Conservation (phyloP, 2,797 vertebrate species). For the Taenioides sp. region DNA sequence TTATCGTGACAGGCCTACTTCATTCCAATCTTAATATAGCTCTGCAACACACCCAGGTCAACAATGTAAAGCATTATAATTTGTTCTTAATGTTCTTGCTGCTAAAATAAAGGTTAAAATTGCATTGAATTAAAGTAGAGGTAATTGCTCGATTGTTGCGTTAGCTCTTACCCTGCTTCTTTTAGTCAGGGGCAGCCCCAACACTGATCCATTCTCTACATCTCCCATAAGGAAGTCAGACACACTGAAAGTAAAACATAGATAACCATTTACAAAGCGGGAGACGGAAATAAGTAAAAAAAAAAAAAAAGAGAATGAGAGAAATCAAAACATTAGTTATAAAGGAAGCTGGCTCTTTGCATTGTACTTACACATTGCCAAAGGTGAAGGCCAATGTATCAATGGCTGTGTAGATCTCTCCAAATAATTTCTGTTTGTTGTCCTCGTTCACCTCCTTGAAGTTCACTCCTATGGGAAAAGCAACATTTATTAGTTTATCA, state of each 20-base stretch:
- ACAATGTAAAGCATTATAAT: not conserved
- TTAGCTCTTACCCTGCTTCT: constrained; percentile 85
- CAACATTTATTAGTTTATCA: constrained; percentile 14
- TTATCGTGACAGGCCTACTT: too few species aligned
- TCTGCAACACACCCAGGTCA: not conserved
- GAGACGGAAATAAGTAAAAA: not conserved
- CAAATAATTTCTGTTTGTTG: constrained; percentile 88
- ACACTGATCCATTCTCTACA: constrained; percentile 92
- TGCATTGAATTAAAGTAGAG: not conserved
- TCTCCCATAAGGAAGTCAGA: constrained; percentile 99
- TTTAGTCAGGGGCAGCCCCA: constrained; percentile 89
- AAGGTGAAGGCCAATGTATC: constrained; percentile 97
- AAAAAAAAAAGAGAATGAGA: too few species aligned
- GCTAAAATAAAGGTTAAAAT: not conserved
- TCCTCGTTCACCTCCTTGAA: constrained; percentile 95
- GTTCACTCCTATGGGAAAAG: constrained; percentile 84
- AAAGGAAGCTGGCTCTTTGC: constrained; percentile 5
- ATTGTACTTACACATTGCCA: constrained; percentile 95
- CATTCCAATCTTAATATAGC: not conserved
- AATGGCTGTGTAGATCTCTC: constrained; percentile 91
- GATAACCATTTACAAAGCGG: not conserved
- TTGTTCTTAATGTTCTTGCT: not conserved
- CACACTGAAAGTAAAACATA: constrained; percentile 79
- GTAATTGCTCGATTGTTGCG: not conserved
- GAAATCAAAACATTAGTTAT: not conserved